phyloP scores from a whole-genome alignment of 2,797 vertebrate species.

The Muraenolepis orangiensis region DNA sequence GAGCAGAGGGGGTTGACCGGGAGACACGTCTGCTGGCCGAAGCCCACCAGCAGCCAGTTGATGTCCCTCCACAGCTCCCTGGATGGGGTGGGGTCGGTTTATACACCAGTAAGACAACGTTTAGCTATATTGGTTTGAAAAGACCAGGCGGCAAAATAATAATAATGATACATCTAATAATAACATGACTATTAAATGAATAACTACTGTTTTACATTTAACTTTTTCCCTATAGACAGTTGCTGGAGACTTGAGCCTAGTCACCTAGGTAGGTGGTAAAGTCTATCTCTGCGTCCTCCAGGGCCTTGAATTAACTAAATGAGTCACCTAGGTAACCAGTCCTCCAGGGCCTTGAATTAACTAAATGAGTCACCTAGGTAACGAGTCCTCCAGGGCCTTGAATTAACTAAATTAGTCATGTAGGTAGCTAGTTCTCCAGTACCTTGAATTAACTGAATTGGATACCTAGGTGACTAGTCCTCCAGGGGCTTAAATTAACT shows the following conservation, averaged over 20 bases:
- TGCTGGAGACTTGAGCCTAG: neutral
- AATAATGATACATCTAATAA: too few species aligned
- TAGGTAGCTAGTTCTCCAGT: too few species aligned
- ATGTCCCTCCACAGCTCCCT: constrained; percentile 94
- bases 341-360: constrained; percentile 83
- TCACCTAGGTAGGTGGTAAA: constrained; percentile 96
- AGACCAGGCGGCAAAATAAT: neutral
- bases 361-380: too few species aligned
- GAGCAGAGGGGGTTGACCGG: constrained; percentile 84
- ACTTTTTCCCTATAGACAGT: too few species aligned
- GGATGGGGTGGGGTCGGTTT: constrained; percentile 7
- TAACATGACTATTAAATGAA: too few species aligned
- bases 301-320: constrained; percentile 32
- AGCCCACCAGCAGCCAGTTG: constrained; percentile 93
- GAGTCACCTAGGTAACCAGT: constrained; percentile 90
- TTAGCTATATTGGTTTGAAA: neutral
- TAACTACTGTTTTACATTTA: too few species aligned
- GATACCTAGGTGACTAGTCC: too few species aligned
- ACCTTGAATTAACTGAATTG: too few species aligned
- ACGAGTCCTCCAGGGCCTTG: too few species aligned
- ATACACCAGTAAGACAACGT: neutral
- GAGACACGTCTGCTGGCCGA: constrained; percentile 93
- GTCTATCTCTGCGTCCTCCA: too few species aligned
- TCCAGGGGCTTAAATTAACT: too few species aligned
- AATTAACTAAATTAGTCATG: too few species aligned